Base-by-base conservation (phyloP, 1,140 invertebrate genomes). In the Drosophila willistoni region DNA sequence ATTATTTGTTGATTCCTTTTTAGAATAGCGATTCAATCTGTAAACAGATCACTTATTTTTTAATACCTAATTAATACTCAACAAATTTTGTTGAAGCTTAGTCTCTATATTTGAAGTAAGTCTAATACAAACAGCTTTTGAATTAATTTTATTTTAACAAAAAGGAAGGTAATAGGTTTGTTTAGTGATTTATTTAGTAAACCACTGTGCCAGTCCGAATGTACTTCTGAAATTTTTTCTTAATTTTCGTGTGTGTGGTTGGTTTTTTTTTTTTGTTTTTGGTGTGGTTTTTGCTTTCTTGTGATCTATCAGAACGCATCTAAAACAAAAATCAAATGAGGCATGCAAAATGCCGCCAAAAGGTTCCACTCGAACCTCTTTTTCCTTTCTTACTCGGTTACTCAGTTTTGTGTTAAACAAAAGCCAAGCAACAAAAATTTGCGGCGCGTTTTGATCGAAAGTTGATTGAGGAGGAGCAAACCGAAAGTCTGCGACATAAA, bases 261-360 rank as follows among this genome's bases (percentile, higher is more conserved):
- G 10, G 13, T 6, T 19, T 10, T 14, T 14, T 54, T 54, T 56
- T 22, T 10, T 34, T 33, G 5, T 34, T 13, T 25, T 60, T 14
- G 5, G 5, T 60, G 9, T n/a, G n/a, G 7, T 59, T 14, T 60
- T 60, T 60, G 39, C 34, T 71, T 74, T 69, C 55, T 73, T 57
- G 55, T 59, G 82, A 86, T 89, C 84, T 87, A 89, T 87, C 83
- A 75, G 67, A 78, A 84, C 67, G 79, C 68, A 89, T 87, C 77
- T 87, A 84, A 69, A 87, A 78, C 67, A 74, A 77, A 74, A 73
- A 90, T 90, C 80, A 90, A 90, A 90, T 90, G 87, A 90, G 77
- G 76, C 83, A 71, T 86, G 74, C 83, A 85, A 90, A 90, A 83
- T 77, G 79, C 86, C 82, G 86, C 86, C 73, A 89, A 81, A 87